Evolutionary conservation across 2,113 vertebrate genomes (phyloP).

Genomic region (Melanostigma gelatinosum): DNA sequence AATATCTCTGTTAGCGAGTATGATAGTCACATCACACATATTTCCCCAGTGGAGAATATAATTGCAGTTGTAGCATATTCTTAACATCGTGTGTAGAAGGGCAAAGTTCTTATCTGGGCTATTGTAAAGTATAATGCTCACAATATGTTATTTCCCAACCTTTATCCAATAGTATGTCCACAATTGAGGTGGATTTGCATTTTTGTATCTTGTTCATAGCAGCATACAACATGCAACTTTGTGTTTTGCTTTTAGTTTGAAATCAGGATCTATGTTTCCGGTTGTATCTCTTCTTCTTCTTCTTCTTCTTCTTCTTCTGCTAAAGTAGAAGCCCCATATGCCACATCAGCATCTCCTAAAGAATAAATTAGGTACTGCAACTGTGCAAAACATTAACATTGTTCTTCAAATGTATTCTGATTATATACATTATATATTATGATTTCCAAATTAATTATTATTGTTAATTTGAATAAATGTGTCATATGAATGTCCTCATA

Average conservation of each 20-base stretch:
- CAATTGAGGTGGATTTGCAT: neutral
- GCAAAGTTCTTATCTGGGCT: neutral
- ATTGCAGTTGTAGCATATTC: neutral
- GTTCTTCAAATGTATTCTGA: neutral
- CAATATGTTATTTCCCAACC: neutral
- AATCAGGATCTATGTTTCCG: neutral
- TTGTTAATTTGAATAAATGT: neutral
- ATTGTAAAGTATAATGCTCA: neutral
- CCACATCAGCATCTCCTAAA: neutral
- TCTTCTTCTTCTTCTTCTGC: neutral
- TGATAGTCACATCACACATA: neutral
- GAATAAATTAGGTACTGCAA: slow-evolving; percentile 12
- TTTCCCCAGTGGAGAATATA: neutral
- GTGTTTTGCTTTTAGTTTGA: slow-evolving; percentile 12
- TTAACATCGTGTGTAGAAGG: neutral
- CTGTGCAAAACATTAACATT: neutral
- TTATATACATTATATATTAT: neutral
- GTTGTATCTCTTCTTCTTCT: too few relatives aligned
- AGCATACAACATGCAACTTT: neutral
- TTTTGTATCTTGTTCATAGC: neutral
- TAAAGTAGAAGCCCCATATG: neutral
- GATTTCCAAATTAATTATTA: neutral
- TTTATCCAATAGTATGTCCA: neutral
- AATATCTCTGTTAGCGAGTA: neutral
- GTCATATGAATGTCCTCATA: neutral